These are phyloP conservation scores for Lampropteryx suffumata DNA, from an alignment of 2,888 invertebrate genomes.

Conservation along the genomic window DNA sequence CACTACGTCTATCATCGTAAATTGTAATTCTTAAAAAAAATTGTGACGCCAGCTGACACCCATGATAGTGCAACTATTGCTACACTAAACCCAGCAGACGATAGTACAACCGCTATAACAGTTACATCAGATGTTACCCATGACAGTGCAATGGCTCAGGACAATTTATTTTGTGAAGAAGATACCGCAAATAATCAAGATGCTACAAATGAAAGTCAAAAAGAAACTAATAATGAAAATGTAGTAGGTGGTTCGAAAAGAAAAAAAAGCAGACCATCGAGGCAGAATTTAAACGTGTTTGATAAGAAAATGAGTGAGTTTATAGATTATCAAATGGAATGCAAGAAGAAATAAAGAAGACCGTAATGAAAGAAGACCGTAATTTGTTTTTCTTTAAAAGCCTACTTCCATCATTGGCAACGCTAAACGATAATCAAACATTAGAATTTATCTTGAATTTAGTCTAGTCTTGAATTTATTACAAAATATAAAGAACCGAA, in stretches of 20 bases:
- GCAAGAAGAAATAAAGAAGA: conserved; percentile 30
- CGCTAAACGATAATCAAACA: conserved; percentile 34
- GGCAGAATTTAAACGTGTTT: conserved; percentile 26
- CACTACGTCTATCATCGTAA: conserved; percentile 23
- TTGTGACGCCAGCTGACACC: conserved; percentile 28
- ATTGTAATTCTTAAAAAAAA: conserved; percentile 20
- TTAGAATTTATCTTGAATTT: conserved; percentile 30
- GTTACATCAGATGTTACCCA: conserved; percentile 23
- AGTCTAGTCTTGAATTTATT: conserved; percentile 29
- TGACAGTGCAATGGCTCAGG: conserved; percentile 28
- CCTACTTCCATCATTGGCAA: conserved; percentile 31
- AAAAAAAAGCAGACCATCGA: conserved; percentile 29
- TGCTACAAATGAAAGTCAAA: conserved; percentile 33
- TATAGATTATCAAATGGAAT: conserved; percentile 32
- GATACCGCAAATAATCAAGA: conserved; percentile 32
- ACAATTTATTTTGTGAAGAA: conserved; percentile 26
- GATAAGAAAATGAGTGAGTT: conserved; percentile 33
- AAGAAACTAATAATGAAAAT: conserved; percentile 32
- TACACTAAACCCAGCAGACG: conserved; percentile 20
- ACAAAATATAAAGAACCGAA: conserved; percentile 34
- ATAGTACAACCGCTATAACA: conserved; percentile 30
- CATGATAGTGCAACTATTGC: conserved; percentile 23
- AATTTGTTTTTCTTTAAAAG: conserved; percentile 34
- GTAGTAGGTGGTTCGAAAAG: conserved; percentile 26
- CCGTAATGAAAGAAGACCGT: conserved; percentile 29